These are phyloP conservation scores for Neomorphus geoffroyi DNA, from an alignment of 2,797 vertebrate species.

Conservation along the genomic window DNA sequence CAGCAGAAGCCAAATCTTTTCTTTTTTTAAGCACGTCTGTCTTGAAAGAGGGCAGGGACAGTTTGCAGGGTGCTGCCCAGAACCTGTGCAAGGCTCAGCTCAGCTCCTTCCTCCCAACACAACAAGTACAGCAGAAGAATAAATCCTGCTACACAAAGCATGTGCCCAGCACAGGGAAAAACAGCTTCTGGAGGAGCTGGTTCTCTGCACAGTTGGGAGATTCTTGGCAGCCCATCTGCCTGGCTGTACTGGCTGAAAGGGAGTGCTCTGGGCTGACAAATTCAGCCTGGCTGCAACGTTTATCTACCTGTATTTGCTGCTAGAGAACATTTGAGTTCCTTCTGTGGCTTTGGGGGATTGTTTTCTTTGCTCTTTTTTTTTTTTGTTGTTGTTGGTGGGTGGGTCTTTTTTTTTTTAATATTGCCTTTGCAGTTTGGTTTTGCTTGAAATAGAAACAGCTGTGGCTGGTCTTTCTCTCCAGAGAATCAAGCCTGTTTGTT, in stretches of 20 bases:
- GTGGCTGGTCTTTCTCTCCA: background rate
- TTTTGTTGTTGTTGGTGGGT: no score
- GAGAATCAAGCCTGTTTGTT: background rate
- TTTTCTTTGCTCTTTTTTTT: background rate
- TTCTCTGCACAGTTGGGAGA: background rate
- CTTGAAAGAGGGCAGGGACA: no score
- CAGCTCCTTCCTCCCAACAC: background rate
- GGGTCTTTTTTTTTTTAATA: no score
- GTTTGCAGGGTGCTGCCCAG: background rate
- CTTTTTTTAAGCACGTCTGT: background rate
- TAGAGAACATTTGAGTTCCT: background rate
- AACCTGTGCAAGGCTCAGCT: background rate
- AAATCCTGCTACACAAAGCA: rapidly evolving
- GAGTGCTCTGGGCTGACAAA: background rate
- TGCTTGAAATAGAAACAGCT: constrained; percentile 10
- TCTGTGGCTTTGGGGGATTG: background rate
- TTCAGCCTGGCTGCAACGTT: background rate
- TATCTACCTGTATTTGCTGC: background rate
- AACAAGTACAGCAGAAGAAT: background rate
- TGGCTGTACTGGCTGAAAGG: background rate
- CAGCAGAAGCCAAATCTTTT: background rate
- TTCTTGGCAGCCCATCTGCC: background rate
- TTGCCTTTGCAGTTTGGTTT: background rate
- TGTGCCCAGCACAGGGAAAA: background rate
- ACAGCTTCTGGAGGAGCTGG: background rate